phyloP scores from a whole-genome alignment of 2,888 invertebrate species.

The Baccha elongata region DNA sequence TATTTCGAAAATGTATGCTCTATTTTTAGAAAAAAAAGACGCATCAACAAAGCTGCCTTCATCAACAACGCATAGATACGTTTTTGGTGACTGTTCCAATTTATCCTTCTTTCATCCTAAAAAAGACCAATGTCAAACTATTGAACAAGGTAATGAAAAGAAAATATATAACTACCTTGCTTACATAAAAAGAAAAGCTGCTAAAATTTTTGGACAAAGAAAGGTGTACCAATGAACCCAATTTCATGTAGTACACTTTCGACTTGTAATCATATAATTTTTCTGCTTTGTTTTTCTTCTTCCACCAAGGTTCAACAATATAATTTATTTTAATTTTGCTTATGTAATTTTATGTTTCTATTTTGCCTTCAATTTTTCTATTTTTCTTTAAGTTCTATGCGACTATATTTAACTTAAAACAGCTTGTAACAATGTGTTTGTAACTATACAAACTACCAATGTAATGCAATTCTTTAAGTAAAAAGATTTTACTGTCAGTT shows the following conservation, averaged over 20 bases:
- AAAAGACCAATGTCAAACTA: neutral
- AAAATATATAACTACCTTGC: neutral
- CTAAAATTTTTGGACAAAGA: conserved; percentile 37
- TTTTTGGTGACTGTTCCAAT: conserved; percentile 7
- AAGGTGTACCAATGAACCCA: conserved; percentile 17
- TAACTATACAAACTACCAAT: no score
- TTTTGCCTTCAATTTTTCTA: no score
- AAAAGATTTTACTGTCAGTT: no score
- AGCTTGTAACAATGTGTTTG: no score
- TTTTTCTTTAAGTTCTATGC: no score
- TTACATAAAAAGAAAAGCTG: conserved; percentile 14
- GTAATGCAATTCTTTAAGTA: no score
- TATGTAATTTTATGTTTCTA: no score
- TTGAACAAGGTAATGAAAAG: neutral
- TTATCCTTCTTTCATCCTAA: conserved; percentile 1
- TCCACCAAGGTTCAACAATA: no score
- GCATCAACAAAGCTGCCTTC: neutral
- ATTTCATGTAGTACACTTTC: neutral
- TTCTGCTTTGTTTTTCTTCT: no score
- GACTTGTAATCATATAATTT: conserved; percentile 4
- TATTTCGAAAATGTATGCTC: conserved; percentile 4
- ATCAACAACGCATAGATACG: neutral
- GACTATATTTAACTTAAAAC: no score
- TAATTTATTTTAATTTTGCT: no score
- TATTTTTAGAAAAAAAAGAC: conserved; percentile 2